Evolutionary conservation across 2,113 vertebrate species (phyloP).

Genomic region (Clarias macrocephalus): DNA sequence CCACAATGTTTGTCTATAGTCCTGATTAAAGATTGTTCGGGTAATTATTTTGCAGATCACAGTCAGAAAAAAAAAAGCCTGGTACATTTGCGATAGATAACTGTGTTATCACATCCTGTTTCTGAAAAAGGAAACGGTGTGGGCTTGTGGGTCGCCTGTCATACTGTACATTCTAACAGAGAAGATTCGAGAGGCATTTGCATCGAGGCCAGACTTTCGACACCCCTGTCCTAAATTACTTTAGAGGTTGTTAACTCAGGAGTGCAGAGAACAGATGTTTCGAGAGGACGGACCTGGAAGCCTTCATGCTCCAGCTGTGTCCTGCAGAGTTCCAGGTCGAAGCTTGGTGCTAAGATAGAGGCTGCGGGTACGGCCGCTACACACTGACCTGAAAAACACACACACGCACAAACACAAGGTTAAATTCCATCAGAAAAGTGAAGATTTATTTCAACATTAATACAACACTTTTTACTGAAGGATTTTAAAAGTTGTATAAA

Average conservation of each 20-base stretch:
- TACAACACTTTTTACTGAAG: not conserved
- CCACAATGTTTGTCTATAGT: not conserved
- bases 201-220: not conserved
- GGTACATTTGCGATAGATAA: not conserved
- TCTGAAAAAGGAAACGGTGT: not conserved
- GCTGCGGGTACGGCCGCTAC: conserved; percentile 60
- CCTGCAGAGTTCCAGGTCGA: conserved; percentile 66
- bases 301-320: conserved; percentile 63
- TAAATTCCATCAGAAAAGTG: not conserved
- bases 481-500: not conserved
- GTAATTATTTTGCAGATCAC: not conserved
- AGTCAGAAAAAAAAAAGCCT: not conserved
- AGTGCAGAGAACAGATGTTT: not conserved
- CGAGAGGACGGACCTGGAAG: conserved; percentile 65
- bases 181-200: not conserved
- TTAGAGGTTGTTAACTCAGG: not conserved
- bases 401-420: not conserved
- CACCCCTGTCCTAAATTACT: not conserved
- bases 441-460: not conserved
- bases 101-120: not conserved
- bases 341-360: conserved; percentile 63
- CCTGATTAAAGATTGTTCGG: not conserved
- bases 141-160: not conserved
- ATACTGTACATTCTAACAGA: not conserved
- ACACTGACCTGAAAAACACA: conserved; percentile 67